phyloP scores from a whole-genome alignment of 2,113 vertebrate species.

The Sceloporus undulatus region DNA sequence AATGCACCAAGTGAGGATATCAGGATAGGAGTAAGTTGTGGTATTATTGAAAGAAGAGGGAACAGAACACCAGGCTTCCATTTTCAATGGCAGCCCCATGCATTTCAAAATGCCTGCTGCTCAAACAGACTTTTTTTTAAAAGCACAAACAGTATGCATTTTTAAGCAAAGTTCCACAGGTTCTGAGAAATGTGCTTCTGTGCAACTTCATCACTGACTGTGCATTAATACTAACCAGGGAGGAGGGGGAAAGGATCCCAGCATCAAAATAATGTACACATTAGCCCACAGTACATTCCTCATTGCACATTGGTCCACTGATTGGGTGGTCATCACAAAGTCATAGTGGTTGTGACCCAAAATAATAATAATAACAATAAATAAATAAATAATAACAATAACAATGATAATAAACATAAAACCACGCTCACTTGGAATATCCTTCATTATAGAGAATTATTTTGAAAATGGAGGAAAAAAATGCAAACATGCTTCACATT shows the following conservation, averaged over 20 bases:
- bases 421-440: slow-evolving; percentile 55
- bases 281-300: slow-evolving; percentile 43
- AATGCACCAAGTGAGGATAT: not conserved
- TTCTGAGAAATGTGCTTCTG: slow-evolving; percentile 80
- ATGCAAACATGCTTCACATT: slow-evolving; percentile 71
- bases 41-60: too few relatives aligned
- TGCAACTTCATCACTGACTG: slow-evolving; percentile 76
- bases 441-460: slow-evolving; percentile 66
- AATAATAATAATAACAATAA: not conserved
- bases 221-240: slow-evolving; percentile 69
- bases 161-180: slow-evolving; percentile 68
- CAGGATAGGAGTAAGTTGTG: not conserved
- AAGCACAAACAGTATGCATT: slow-evolving; percentile 81
- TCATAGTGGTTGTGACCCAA: slow-evolving; percentile 16
- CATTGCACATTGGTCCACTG: slow-evolving; percentile 66
- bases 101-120: not conserved
- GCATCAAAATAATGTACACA: slow-evolving; percentile 61
- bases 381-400: not conserved
- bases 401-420: slow-evolving; percentile 27
- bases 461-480: slow-evolving; percentile 51
- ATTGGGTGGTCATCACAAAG: slow-evolving; percentile 57
- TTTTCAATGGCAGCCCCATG: not conserved
- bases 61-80: not conserved
- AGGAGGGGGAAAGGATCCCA: slow-evolving; percentile 56
- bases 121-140: slow-evolving; percentile 15